phyloP scores from a whole-genome alignment of 2,797 vertebrate genomes.

The Pseudochirops cupreus region DNA sequence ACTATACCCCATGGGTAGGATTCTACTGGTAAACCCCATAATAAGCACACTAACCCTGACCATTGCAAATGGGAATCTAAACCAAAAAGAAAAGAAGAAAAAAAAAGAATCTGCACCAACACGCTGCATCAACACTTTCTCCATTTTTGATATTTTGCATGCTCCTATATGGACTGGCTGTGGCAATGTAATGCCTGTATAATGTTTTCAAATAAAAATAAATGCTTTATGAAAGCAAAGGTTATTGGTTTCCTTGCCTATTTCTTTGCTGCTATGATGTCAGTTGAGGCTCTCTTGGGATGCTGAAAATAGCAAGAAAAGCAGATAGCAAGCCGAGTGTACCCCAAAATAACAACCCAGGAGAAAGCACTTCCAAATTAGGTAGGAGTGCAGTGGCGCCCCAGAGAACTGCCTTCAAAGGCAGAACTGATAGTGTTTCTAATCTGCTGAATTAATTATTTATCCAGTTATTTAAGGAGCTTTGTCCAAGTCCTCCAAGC shows the following conservation, averaged over 20 bases:
- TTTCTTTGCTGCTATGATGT: conserved; percentile 71
- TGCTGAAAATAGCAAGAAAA: conserved; percentile 70
- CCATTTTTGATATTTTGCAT: conserved; percentile 91
- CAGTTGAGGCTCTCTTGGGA: conserved; percentile 60
- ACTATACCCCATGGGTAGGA: conserved; percentile 91
- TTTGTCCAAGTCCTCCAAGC: not conserved
- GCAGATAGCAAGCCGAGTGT: conserved; percentile 48
- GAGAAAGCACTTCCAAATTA: conserved; percentile 78
- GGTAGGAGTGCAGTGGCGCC: conserved; percentile 50
- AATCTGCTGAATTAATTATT: conserved; percentile 58
- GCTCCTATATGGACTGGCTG: conserved; percentile 90
- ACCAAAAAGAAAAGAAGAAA: conserved; percentile 84
- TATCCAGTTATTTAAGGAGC: conserved; percentile 13
- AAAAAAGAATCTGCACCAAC: conserved; percentile 81
- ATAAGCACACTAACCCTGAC: conserved; percentile 88
- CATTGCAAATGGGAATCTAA: conserved; percentile 83
- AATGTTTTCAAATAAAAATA: conserved; percentile 93
- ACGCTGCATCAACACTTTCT: conserved; percentile 82
- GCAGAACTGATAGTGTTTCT: conserved; percentile 21
- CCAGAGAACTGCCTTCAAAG: conserved; percentile 34
- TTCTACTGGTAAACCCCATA: conserved; percentile 87
- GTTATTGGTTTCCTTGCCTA: conserved; percentile 73
- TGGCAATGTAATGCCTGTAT: conserved; percentile 92
- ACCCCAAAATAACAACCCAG: conserved; percentile 67
- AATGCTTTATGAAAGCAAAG: conserved; percentile 87